Percentiles rank a stretch among this genome's conserved stretches.
Conservation (phyloP, 2,113 vertebrate genomes). For the Chiloscyllium plagiosum region DNA sequence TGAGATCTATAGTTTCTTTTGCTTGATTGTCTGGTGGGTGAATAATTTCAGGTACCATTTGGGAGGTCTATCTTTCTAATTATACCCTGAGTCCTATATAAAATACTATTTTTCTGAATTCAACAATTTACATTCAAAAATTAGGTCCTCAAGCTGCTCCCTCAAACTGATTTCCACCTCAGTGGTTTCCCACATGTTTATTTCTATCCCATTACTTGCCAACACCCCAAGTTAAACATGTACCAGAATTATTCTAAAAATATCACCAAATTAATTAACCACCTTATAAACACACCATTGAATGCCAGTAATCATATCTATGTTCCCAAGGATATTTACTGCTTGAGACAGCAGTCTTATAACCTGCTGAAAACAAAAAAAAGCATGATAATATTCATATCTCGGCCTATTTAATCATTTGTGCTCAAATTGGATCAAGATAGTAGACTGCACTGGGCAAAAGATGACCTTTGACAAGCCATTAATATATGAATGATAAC, state of each 20-base stretch:
- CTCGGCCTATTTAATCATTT: not conserved
- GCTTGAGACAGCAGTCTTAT: not conserved
- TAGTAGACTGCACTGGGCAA: not conserved
- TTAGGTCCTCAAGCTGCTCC: not conserved
- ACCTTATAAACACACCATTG: not conserved
- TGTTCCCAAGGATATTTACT: not conserved
- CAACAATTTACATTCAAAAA: not conserved
- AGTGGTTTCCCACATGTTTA: not conserved
- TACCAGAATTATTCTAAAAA: not conserved
- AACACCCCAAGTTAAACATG: not conserved
- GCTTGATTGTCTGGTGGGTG: not conserved
- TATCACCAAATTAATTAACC: not conserved
- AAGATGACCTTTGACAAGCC: not conserved
- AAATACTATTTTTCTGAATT: not conserved
- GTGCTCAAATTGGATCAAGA: not conserved
- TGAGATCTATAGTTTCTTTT: not conserved
- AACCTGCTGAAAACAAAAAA: not conserved
- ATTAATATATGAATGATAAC: not conserved
- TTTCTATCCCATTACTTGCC: not conserved
- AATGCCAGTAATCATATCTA: no score
- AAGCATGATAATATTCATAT: not conserved
- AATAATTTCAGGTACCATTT: not conserved
- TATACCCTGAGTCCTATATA: not conserved
- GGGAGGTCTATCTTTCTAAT: not conserved
- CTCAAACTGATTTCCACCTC: not conserved